phyloP scores from a whole-genome alignment of 1,140 invertebrate genomes.

The Probaryconus sp. region DNA sequence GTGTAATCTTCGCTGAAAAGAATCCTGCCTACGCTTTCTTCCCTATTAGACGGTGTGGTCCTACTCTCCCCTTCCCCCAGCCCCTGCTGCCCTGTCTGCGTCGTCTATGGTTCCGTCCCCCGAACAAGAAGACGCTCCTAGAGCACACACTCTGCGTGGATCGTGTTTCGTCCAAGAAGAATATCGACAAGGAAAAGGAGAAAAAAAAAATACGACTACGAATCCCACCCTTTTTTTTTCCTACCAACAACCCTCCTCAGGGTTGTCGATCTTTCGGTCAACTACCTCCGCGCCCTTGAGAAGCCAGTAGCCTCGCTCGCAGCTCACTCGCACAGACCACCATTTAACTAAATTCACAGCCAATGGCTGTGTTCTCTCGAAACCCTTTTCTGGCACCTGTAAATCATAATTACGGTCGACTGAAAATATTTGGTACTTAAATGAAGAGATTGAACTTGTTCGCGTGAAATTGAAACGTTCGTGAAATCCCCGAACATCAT shows the following conservation, averaged over 20 bases:
- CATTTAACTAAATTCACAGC: slow-evolving; percentile 22
- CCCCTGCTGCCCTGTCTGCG: slow-evolving; percentile 23
- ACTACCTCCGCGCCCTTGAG: slow-evolving; percentile 58
- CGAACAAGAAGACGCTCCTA: slow-evolving; percentile 36
- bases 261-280: slow-evolving; percentile 59
- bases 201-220: slow-evolving; percentile 20
- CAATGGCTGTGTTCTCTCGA: no score
- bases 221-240: slow-evolving; percentile 43
- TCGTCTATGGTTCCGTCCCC: slow-evolving; percentile 46
- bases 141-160: slow-evolving; percentile 25
- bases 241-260: slow-evolving; percentile 48
- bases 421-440: no score
- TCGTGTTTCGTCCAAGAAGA: slow-evolving; percentile 48
- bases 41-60: slow-evolving; percentile 24
- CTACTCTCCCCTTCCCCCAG: slow-evolving; percentile 17
- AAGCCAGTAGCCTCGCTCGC: slow-evolving; percentile 44
- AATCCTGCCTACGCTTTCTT: slow-evolving; percentile 54
- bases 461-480: no score
- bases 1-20: slow-evolving; percentile 56
- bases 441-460: no score
- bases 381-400: no score
- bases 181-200: slow-evolving; percentile 19
- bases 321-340: slow-evolving; percentile 19
- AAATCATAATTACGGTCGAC: no score
- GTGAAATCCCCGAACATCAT: no score